Conservation (phyloP, 2,113 vertebrate species). For the Typhlomys cinereus region DNA sequence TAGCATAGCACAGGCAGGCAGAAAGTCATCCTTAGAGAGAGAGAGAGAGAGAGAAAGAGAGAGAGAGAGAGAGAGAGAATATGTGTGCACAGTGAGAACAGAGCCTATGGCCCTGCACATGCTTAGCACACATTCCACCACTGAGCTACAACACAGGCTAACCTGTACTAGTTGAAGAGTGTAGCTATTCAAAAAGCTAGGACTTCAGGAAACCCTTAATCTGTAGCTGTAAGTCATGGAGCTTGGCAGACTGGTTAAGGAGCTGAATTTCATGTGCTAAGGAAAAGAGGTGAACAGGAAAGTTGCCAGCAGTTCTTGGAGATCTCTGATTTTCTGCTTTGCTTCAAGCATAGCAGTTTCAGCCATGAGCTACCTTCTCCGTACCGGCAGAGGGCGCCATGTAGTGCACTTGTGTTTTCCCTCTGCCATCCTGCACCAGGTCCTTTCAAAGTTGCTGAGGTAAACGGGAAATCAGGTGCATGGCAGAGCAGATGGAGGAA, state of each 20-base stretch:
- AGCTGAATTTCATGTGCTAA: neutral
- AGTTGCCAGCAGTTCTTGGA: neutral
- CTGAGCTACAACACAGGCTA: neutral
- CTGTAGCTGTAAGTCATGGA: neutral
- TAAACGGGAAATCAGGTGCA: neutral
- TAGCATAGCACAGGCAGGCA: too few relatives aligned
- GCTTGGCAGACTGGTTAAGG: neutral
- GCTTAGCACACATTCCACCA: too few relatives aligned
- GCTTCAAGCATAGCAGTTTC: rapidly evolving
- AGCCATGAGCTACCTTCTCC: neutral
- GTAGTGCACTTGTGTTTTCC: neutral
- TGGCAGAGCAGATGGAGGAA: neutral
- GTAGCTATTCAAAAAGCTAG: neutral
- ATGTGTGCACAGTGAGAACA: neutral
- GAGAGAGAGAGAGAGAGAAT: too few relatives aligned
- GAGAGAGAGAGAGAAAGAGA: too few relatives aligned
- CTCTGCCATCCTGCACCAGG: neutral
- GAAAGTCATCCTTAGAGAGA: too few relatives aligned
- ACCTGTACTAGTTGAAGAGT: neutral
- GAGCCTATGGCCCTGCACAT: neutral
- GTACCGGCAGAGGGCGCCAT: constrained; percentile 44
- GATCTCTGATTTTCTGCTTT: neutral
- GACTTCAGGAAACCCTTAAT: neutral
- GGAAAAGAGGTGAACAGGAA: neutral
- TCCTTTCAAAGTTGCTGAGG: neutral